Conservation (phyloP, 2,888 invertebrate genomes). For the Drosophila antonietae region DNA sequence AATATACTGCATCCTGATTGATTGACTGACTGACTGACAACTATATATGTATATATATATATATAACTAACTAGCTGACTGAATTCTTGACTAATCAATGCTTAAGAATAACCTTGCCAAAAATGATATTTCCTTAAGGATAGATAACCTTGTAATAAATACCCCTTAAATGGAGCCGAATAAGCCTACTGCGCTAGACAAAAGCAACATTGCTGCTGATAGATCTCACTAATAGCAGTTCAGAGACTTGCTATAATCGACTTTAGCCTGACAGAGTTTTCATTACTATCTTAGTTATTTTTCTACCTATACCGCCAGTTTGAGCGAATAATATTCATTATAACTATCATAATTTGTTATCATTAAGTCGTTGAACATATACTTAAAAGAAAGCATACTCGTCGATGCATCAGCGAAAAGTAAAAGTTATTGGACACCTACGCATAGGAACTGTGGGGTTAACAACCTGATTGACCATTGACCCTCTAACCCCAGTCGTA, state of each 20-base stretch:
- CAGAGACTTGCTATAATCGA: neutral
- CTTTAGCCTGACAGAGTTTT: neutral
- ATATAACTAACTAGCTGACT: neutral
- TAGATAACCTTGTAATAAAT: neutral
- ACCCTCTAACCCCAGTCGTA: constrained; percentile 40
- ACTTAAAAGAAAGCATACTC: neutral
- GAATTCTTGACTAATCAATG: neutral
- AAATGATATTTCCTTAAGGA: neutral
- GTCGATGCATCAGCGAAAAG: neutral
- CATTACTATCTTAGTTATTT: no score
- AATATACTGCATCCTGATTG: neutral
- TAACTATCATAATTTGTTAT: neutral
- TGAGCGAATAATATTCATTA: neutral
- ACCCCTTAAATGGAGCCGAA: neutral
- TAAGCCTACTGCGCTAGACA: neutral
- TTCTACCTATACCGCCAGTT: neutral
- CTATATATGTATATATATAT: neutral
- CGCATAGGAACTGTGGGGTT: neutral
- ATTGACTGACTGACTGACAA: neutral
- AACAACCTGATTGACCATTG: constrained; percentile 35
- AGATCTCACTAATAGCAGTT: neutral
- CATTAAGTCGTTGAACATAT: neutral
- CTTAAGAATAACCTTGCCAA: neutral
- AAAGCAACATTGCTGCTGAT: neutral
- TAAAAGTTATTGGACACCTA: constrained; percentile 3